Evolutionary conservation across 2,888 invertebrate genomes (phyloP).

Genomic region (Melolontha melolontha): DNA sequence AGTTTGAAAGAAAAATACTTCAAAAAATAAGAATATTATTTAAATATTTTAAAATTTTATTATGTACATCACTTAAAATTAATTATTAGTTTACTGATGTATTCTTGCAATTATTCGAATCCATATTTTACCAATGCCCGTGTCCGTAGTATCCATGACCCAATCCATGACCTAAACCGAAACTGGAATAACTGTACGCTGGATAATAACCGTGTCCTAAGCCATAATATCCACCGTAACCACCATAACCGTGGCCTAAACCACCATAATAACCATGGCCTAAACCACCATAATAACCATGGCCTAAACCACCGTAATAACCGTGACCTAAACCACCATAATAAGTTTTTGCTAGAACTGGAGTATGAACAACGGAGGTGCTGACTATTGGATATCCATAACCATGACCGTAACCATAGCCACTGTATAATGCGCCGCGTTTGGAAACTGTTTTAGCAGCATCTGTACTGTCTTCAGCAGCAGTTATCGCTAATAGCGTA

Average conservation of each 20-base stretch:
- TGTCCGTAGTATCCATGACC: conserved; percentile 45
- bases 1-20: too few relatives aligned
- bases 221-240: conserved; percentile 45
- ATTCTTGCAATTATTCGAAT: conserved; percentile 24
- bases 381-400: conserved; percentile 48
- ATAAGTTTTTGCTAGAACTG: conserved; percentile 39
- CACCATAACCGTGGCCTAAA: conserved; percentile 48
- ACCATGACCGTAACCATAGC: conserved; percentile 51
- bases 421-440: conserved; percentile 54
- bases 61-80: too few relatives aligned
- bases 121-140: conserved; percentile 49
- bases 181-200: conserved; percentile 39
- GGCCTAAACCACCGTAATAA: conserved; percentile 23
- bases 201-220: conserved; percentile 47
- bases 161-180: conserved; percentile 50
- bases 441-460: conserved; percentile 56
- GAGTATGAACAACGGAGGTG: conserved; percentile 45
- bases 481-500: conserved; percentile 43
- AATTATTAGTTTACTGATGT: too few relatives aligned
- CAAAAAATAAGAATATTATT: too few relatives aligned
- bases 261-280: conserved; percentile 48
- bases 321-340: conserved; percentile 44
- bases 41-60: too few relatives aligned
- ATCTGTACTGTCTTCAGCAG: conserved; percentile 48
- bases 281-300: conserved; percentile 41